A percentile compares a stretch with the other conserved stretches of the same genome.
Conservation (phyloP, 2,113 vertebrate genomes). For the Sinocyclocheilus grahami region DNA sequence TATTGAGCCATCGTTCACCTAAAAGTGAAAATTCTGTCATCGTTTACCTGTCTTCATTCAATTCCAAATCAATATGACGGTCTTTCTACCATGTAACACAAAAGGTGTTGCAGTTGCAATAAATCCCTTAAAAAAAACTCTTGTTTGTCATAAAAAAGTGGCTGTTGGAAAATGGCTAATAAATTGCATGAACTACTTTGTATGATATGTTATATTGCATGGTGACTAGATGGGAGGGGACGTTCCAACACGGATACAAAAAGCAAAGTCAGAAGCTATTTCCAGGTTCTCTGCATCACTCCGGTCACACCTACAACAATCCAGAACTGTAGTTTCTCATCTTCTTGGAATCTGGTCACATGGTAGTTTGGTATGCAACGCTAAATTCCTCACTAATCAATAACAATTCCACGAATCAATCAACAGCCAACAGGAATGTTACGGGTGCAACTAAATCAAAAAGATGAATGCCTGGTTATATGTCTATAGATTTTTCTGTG, state of each 20-base stretch:
- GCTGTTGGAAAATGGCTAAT: too few relatives aligned
- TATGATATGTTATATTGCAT: too few relatives aligned
- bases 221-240: background rate
- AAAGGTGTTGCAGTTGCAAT: too few relatives aligned
- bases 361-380: background rate
- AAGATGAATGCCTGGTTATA: background rate
- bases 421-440: background rate
- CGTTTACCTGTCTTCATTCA: too few relatives aligned
- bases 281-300: conserved; percentile 1
- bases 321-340: conserved; percentile 18
- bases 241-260: background rate
- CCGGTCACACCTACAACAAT: conserved; percentile 37
- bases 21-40: too few relatives aligned
- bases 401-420: background rate
- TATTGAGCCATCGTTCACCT: too few relatives aligned
- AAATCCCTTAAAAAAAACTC: too few relatives aligned
- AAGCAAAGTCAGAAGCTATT: conserved; percentile 19
- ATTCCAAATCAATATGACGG: too few relatives aligned
- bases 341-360: conserved; percentile 30
- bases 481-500: background rate
- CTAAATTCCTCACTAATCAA: background rate
- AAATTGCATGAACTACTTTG: too few relatives aligned
- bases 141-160: too few relatives aligned
- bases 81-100: too few relatives aligned
- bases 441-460: background rate